Evolutionary conservation across 2,888 invertebrate species (phyloP).

Genomic region (Machimus rusticus): DNA sequence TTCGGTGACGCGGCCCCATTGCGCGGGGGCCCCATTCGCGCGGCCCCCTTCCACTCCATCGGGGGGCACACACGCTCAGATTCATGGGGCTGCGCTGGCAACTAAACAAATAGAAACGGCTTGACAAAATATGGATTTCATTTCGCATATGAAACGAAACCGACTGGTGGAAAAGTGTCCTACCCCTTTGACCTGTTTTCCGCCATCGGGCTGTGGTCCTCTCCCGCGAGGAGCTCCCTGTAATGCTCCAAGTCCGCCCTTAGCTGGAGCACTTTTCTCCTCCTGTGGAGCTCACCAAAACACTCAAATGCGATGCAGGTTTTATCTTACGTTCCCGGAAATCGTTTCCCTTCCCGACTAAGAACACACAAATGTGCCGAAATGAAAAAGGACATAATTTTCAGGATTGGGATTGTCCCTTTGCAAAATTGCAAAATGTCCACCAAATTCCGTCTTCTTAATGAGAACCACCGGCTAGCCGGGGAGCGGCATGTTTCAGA

Average conservation of each 20-base stretch:
- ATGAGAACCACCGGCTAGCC: not conserved
- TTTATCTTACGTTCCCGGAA: conserved; percentile 30
- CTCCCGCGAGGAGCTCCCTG: not conserved
- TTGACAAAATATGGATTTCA: conserved; percentile 38
- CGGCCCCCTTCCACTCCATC: not conserved
- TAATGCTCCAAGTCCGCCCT: not conserved
- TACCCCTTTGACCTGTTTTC: conserved; percentile 26
- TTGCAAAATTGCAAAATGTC: not conserved
- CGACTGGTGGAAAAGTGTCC: conserved; percentile 33
- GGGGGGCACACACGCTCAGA: not conserved
- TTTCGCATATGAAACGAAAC: conserved; percentile 34
- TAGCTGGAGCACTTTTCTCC: conserved; percentile 2
- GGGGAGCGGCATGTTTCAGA: not conserved
- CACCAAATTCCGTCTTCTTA: not conserved
- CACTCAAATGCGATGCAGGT: conserved; percentile 17
- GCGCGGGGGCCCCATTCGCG: not conserved
- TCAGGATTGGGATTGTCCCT: not conserved
- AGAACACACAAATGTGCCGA: not conserved
- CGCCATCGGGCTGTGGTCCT: conserved; percentile 19
- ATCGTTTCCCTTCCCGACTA: not conserved
- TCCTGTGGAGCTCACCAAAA: conserved; percentile 7
- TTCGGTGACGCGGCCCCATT: not conserved
- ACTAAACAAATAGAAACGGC: conserved; percentile 30
- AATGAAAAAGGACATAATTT: not conserved
- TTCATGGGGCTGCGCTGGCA: not conserved